Conservation (phyloP, 1,140 invertebrate species). For the Heliconius hewitsoni region DNA sequence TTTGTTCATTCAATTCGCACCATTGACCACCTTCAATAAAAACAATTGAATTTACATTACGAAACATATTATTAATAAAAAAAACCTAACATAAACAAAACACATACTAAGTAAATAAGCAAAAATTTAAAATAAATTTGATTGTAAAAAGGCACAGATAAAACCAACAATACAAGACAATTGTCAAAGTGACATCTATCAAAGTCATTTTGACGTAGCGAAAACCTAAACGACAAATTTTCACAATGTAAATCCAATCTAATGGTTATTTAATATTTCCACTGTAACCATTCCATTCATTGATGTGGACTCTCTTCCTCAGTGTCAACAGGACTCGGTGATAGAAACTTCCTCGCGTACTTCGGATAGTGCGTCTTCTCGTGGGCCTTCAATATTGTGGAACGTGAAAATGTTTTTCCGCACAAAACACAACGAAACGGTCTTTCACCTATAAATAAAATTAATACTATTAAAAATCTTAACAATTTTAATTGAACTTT, state of each 20-base stretch:
- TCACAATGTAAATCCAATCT: slow-evolving; percentile 19
- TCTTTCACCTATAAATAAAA: slow-evolving; percentile 84
- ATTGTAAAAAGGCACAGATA: background rate
- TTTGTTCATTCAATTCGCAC: slow-evolving; percentile 69
- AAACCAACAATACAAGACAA: background rate
- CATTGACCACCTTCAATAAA: slow-evolving; percentile 64
- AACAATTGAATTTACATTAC: slow-evolving; percentile 25
- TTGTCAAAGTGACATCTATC: background rate
- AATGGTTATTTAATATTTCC: slow-evolving; percentile 53
- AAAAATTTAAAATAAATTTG: background rate
- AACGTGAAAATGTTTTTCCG: slow-evolving; percentile 94
- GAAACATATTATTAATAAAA: background rate
- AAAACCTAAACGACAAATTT: background rate
- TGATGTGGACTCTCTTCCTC: slow-evolving; percentile 90
- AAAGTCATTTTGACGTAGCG: background rate
- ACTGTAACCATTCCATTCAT: slow-evolving; percentile 70
- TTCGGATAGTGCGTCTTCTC: slow-evolving; percentile 96
- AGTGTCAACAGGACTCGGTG: slow-evolving; percentile 90
- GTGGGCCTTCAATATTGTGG: slow-evolving; percentile 94
- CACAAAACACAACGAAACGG: slow-evolving; percentile 94
- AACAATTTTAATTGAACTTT: no score
- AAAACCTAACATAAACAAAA: background rate
- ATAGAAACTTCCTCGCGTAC: slow-evolving; percentile 92
- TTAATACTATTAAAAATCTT: no score
- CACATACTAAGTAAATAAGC: background rate